phyloP scores from a whole-genome alignment of 2,113 vertebrate species.

The Chlamydotis undulata region DNA sequence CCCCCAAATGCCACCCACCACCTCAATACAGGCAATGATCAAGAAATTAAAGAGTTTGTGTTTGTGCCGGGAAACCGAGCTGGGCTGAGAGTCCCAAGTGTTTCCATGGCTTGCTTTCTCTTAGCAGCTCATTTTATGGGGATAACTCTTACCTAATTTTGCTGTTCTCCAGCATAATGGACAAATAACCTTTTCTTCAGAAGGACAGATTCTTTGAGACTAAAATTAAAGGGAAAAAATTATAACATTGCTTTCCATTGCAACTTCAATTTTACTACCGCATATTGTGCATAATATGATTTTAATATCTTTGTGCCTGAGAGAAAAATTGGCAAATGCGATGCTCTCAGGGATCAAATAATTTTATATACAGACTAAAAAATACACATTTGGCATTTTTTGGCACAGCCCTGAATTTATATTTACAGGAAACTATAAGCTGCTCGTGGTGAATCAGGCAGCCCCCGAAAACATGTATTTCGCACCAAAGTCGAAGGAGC shows the following conservation, averaged over 20 bases:
- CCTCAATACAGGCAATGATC: rapidly evolving
- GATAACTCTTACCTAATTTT: background rate
- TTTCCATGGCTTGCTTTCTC: background rate
- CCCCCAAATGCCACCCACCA: background rate
- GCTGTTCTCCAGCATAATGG: background rate
- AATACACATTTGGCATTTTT: conserved; percentile 28
- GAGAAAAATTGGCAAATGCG: conserved; percentile 34
- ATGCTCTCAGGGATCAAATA: conserved; percentile 11
- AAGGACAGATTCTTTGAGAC: conserved; percentile 10
- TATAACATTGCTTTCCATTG: background rate
- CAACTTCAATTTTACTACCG: background rate
- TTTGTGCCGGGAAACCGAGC: background rate
- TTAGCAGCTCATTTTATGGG: background rate
- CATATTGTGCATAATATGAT: background rate
- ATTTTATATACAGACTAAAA: conserved; percentile 37
- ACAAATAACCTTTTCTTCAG: conserved; percentile 42
- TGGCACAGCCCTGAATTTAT: conserved; percentile 3
- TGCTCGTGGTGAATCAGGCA: background rate
- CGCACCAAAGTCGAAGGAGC: background rate
- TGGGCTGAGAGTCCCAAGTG: background rate
- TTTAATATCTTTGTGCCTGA: conserved; percentile 27
- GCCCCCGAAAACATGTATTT: background rate
- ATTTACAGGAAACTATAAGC: conserved; percentile 30
- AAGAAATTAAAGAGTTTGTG: background rate
- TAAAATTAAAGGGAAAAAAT: conserved; percentile 35